Evolutionary conservation across 2,888 invertebrate species (phyloP).

Genomic region (Halocaridina rubra): DNA sequence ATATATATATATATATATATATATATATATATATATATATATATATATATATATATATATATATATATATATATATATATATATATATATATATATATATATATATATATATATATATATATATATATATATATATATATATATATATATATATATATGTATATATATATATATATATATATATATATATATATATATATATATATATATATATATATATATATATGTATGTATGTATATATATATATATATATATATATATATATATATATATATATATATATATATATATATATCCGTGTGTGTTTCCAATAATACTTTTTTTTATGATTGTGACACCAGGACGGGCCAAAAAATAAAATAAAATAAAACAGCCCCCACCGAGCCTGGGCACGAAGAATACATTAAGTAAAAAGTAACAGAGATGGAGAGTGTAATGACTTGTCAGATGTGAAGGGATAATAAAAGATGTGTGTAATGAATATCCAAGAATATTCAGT

Average conservation of each 20-base stretch:
- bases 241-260: conserved; percentile 18
- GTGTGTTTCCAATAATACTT: too few species aligned
- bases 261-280: conserved; percentile 22
- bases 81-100: conserved; percentile 1
- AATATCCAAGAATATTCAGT: too few species aligned
- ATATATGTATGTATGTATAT: background rate
- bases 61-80: background rate
- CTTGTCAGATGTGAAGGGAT: too few species aligned
- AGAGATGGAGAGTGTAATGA: too few species aligned
- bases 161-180: background rate
- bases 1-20: background rate
- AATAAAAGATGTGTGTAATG: too few species aligned
- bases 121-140: background rate
- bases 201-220: background rate
- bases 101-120: conserved; percentile 10
- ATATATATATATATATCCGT: background rate
- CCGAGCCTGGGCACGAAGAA: too few species aligned
- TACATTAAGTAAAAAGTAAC: too few species aligned
- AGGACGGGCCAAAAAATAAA: too few species aligned
- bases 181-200: background rate
- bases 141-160: background rate
- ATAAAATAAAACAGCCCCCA: too few species aligned
- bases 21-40: background rate
- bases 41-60: background rate
- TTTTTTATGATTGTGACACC: too few species aligned